Evolutionary conservation across 2,888 invertebrate genomes (phyloP), one percentile per base, ranked within the genome.

Genomic region (Drosophila conformis): DNA sequence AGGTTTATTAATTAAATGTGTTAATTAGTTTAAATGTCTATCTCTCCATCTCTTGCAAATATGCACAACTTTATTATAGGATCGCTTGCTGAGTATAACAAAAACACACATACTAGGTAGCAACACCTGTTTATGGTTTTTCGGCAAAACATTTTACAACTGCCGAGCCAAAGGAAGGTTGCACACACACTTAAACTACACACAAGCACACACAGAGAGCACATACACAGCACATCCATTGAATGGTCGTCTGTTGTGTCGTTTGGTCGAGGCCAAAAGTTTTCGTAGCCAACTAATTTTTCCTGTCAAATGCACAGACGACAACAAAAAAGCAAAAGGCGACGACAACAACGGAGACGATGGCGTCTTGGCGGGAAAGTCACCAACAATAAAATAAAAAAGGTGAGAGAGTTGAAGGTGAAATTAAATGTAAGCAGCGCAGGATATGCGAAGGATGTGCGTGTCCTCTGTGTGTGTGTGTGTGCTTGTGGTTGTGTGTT

Each of bases 91-190:
- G 73, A 68, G 78, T 80, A 78, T 76, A 52, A 35, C 57, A 70
- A 64, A 42, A 74, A 67, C 40, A 65, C 49, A 65, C 61, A 72
- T 27, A 15, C 33, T 3, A 62, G 68, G 72, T 68, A 73, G 73
- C 87, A 87, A 88, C 86, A 87, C 86, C 90, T 87, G 86, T 88
- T 87, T 87, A 89, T 78, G 86, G 90, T 90, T 89, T 85, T 89
- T 89, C 73, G 76, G 77, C 79, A 79, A 56, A 78, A 80, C 83
- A 82, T 82, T 89, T 87, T 89, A 85, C 86, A 89, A 85, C 85
- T 73, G 82, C 76, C 76, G 76, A 71, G 57, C 78, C 56, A 69
- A 60, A 59, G 18, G 63, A 60, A 80, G 71, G 58, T 76, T 58
- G 56, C 62, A 61, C 66, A 66, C 78, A 67, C 48, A 49, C 27